Conservation (phyloP, 2,888 invertebrate genomes). For the Lithophane leautieri region DNA sequence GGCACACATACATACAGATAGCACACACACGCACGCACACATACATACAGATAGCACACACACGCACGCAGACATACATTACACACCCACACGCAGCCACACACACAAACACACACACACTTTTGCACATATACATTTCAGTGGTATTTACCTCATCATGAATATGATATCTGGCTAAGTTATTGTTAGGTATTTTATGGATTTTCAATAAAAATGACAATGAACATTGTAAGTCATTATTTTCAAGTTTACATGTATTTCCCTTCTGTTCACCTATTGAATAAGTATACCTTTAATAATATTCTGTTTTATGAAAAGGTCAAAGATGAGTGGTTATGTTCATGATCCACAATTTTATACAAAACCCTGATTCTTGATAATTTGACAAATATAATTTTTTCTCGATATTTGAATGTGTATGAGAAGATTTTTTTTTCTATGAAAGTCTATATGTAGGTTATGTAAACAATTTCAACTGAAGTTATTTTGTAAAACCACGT, state of each 20-base stretch:
- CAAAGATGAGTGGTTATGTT: slow-evolving; percentile 1
- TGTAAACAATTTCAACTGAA: background rate
- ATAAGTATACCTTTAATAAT: too few species aligned
- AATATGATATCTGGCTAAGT: too few species aligned
- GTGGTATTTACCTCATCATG: background rate
- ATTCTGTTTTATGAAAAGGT: slow-evolving; percentile 7
- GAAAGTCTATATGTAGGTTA: background rate
- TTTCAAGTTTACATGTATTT: background rate
- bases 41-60: too few species aligned
- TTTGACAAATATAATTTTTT: background rate
- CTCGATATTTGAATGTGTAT: background rate
- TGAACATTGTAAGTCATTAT: background rate
- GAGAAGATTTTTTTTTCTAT: background rate
- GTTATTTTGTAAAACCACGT: slow-evolving; percentile 22
- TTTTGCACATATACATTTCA: background rate
- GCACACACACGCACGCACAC: too few species aligned
- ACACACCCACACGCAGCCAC: too few species aligned
- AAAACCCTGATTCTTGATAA: slow-evolving; percentile 24
- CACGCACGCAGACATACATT: too few species aligned
- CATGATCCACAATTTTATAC: slow-evolving; percentile 8
- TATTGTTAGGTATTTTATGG: background rate
- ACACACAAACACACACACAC: too few species aligned
- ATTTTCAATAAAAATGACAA: too few species aligned
- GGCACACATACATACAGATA: too few species aligned
- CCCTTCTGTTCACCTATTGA: background rate